Evolutionary conservation across 2,888 invertebrate species (phyloP).

Genomic region (Cantharis rufa): DNA sequence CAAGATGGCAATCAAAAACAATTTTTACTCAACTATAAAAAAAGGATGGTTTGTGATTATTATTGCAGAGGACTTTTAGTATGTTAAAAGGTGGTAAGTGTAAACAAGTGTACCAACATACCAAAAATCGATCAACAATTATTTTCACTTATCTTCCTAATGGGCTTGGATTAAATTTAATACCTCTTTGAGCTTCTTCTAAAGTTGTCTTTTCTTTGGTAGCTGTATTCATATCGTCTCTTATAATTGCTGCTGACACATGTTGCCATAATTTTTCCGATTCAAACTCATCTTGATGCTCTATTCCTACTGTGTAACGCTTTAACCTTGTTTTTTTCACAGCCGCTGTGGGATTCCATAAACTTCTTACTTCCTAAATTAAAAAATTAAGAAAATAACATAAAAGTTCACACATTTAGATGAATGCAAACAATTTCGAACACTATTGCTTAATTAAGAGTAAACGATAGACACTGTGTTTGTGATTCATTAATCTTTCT

Average conservation of each 20-base stretch:
- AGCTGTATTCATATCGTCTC: conserved; percentile 84
- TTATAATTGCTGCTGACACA: conserved; percentile 82
- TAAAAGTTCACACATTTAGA: too few relatives aligned
- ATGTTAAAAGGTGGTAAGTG: too few relatives aligned
- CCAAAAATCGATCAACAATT: not conserved
- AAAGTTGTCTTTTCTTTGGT: conserved; percentile 89
- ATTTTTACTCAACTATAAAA: too few relatives aligned
- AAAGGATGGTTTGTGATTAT: too few relatives aligned
- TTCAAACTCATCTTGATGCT: conserved; percentile 78
- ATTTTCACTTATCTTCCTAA: not conserved
- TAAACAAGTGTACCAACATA: too few relatives aligned
- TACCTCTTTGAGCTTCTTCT: conserved; percentile 82
- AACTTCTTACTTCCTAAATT: conserved; percentile 64
- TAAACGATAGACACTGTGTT: too few relatives aligned
- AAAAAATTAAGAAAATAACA: not conserved
- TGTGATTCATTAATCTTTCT: too few relatives aligned
- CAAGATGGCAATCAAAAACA: too few relatives aligned
- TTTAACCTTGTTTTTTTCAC: conserved; percentile 73
- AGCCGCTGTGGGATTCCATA: conserved; percentile 75
- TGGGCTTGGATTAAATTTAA: not conserved
- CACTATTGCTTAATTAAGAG: too few relatives aligned
- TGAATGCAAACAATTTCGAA: too few relatives aligned
- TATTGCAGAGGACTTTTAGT: too few relatives aligned
- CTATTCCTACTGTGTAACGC: conserved; percentile 77
- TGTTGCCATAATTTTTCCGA: conserved; percentile 86